A percentile compares a stretch with the other conserved stretches of the same genome.
Conservation (phyloP, 2,797 vertebrate genomes). For the Sebastolobus altivelis region DNA sequence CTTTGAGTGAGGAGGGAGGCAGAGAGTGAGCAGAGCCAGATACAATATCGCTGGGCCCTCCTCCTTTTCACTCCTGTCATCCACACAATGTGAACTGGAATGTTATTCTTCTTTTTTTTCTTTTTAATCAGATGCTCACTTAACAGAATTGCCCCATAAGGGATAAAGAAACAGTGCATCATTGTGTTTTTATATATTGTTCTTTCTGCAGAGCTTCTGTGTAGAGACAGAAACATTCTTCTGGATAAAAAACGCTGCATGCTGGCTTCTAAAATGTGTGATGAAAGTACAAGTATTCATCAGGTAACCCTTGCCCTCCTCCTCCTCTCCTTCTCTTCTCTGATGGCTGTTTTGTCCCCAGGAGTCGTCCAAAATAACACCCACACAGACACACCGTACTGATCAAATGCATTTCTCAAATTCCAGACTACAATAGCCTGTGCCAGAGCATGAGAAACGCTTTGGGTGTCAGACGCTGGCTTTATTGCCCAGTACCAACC, state of each 20-base stretch:
- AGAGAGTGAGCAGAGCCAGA: slow-evolving; percentile 40
- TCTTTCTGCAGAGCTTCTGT: background rate
- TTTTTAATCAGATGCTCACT: slow-evolving; percentile 25
- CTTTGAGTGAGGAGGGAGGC: slow-evolving; percentile 62
- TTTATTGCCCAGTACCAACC: slow-evolving; percentile 62
- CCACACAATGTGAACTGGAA: slow-evolving; percentile 52
- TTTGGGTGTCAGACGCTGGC: slow-evolving; percentile 74
- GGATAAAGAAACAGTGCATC: background rate
- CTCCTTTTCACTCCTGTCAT: slow-evolving; percentile 50
- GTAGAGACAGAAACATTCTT: slow-evolving; percentile 8
- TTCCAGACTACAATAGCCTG: slow-evolving; percentile 77
- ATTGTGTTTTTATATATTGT: background rate
- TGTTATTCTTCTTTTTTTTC: slow-evolving; percentile 26
- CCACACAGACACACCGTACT: slow-evolving; percentile 49
- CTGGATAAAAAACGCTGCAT: background rate
- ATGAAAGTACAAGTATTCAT: slow-evolving; percentile 42
- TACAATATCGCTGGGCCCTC: slow-evolving; percentile 57
- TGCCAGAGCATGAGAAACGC: slow-evolving; percentile 68
- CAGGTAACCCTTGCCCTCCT: slow-evolving; percentile 44
- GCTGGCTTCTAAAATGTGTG: slow-evolving; percentile 15
- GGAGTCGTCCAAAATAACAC: slow-evolving; percentile 70
- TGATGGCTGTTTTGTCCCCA: slow-evolving; percentile 66
- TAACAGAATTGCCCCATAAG: background rate
- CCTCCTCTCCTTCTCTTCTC: slow-evolving; percentile 49
- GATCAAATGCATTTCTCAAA: slow-evolving; percentile 84